A percentile compares a stretch with the other conserved stretches of the same genome.
Conservation (phyloP, 2,113 vertebrate species). For the Podocnemis expansa region DNA sequence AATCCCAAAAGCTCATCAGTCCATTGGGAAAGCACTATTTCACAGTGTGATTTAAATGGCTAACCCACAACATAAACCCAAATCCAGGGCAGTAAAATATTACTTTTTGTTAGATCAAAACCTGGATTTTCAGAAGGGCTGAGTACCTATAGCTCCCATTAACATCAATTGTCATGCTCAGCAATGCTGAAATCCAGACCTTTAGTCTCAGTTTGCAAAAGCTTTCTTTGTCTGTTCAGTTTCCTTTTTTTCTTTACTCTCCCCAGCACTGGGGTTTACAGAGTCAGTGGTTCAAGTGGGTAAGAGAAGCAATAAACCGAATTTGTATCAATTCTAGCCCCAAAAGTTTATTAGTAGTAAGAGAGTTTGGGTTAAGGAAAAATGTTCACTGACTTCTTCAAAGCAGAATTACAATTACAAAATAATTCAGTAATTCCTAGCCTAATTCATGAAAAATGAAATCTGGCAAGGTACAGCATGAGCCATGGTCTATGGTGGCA, state of each 20-base stretch:
- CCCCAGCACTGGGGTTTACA: not conserved
- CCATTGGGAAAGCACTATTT: not conserved
- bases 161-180: no score
- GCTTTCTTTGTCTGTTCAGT: not conserved
- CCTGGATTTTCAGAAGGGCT: not conserved
- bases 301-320: not conserved
- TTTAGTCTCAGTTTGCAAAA: not conserved
- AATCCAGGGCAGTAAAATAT: not conserved
- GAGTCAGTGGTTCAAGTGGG: not conserved
- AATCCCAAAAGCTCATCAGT: not conserved
- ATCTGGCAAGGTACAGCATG: not conserved
- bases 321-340: not conserved
- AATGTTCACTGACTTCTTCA: not conserved
- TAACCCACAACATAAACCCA: not conserved
- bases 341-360: not conserved
- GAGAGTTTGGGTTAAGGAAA: not conserved
- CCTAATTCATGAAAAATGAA: slow-evolving; percentile 2
- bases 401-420: not conserved
- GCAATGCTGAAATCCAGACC: not conserved
- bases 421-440: slow-evolving; percentile 46
- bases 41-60: not conserved
- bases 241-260: not conserved
- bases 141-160: not conserved
- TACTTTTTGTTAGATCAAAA: not conserved
- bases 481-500: slow-evolving; percentile 16